phyloP scores from a whole-genome alignment of 1,140 invertebrate genomes.

The Drosophila sp. region DNA sequence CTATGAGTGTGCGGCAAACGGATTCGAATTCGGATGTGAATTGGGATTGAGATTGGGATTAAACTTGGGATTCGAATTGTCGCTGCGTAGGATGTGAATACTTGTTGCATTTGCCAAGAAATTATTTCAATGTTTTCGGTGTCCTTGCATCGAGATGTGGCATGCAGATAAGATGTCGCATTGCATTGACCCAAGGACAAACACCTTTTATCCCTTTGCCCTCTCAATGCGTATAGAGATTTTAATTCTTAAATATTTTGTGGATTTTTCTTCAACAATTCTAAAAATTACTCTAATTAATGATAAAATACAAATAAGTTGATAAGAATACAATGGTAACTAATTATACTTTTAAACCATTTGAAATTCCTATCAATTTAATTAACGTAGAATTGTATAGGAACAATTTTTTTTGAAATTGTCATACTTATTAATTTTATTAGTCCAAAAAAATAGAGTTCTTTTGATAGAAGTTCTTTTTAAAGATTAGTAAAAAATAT shows the following conservation, averaged over 20 bases:
- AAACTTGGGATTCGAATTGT: constrained; percentile 29
- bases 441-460: not conserved
- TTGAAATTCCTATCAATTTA: too few species aligned
- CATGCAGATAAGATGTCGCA: constrained; percentile 43
- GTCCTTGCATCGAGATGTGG: constrained; percentile 53
- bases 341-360: too few species aligned
- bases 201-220: not conserved
- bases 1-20: not conserved
- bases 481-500: too few species aligned
- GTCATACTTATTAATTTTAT: too few species aligned
- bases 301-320: too few species aligned
- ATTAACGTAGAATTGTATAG: too few species aligned
- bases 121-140: constrained; percentile 54
- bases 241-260: too few species aligned
- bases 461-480: too few species aligned
- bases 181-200: constrained; percentile 37
- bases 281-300: too few species aligned
- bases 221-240: not conserved
- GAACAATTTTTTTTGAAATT: too few species aligned
- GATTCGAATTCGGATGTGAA: not conserved
- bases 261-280: too few species aligned
- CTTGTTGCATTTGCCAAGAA: constrained; percentile 35
- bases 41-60: constrained; percentile 18
- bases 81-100: constrained; percentile 53
- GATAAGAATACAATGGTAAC: too few species aligned